Evolutionary conservation across 2,797 vertebrate genomes (phyloP).

Genomic region (Trachops cirrhosus): DNA sequence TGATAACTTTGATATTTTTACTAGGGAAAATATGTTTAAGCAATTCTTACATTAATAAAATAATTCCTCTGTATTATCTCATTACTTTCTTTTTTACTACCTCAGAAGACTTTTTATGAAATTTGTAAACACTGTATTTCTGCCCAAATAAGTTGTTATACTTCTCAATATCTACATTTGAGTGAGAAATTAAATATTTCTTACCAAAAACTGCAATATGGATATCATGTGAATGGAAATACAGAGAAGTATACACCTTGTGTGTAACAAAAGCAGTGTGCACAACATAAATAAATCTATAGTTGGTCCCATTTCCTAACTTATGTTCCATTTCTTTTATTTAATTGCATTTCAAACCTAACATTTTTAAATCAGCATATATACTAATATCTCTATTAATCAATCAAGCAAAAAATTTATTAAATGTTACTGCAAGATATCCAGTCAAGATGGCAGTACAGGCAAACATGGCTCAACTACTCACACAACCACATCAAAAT

Average conservation of each 20-base stretch:
- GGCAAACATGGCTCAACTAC: background rate
- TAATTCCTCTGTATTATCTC: background rate
- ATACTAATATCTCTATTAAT: background rate
- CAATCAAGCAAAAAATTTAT: background rate
- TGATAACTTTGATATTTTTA: background rate
- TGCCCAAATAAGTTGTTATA: background rate
- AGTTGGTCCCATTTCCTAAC: background rate
- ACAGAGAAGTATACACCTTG: background rate
- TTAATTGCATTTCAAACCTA: constrained; percentile 9
- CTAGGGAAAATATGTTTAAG: background rate
- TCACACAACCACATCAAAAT: background rate
- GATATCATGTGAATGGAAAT: constrained; percentile 1
- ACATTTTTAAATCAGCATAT: background rate
- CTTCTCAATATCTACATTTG: background rate
- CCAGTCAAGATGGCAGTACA: background rate
- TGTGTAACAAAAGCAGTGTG: background rate
- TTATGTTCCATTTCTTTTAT: background rate
- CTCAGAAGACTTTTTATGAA: constrained; percentile 21
- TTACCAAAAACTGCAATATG: background rate
- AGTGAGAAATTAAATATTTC: background rate
- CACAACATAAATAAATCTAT: background rate
- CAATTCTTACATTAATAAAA: background rate
- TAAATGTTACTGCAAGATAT: background rate
- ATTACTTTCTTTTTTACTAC: constrained; percentile 6
- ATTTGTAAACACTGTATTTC: background rate